Evolutionary conservation across 2,888 invertebrate species (phyloP), one percentile per base, ranked within the genome.

Genomic region (Drosophila acutilabella): DNA sequence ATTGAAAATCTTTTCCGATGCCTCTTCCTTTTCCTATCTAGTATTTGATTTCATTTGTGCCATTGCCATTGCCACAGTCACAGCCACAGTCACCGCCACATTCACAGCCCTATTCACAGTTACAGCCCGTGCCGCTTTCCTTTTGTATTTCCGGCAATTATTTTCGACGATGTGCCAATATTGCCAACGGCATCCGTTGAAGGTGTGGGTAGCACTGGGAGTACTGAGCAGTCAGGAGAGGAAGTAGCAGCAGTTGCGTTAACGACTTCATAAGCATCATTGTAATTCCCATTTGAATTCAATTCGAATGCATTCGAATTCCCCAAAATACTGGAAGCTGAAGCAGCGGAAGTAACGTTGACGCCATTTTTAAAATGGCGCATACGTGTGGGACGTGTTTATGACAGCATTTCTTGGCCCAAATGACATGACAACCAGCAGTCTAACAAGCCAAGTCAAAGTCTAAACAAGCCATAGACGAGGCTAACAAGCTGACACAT

Each of bases 141-240:
- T 74, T 88, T 85, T 89, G 89, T 89, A 81, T 85, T 84, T 85
- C 89, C 85, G 89, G 79, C 84, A 84, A 89, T 84, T 84, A 84
- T 84, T 89, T 84, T 83, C 76, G 78, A 86, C 76, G 84, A 88
- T 88, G 80, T 85, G 81, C 74, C 76, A 81, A 87, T 83, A 81
- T 71, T 58, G 72, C 60, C 33, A 74, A 61, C 67, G 52, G 56
- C 60, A 44, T 50, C 38, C 47, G 14, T 16, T 13, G 20, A 7
- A 14, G 33, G 7, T 41, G 30, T 20, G 11, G 16, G 38, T 0
- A 50, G 16, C 33, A 11, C 13, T 11, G 16, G 36, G 10, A 40
- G 13, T 4, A 30, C 8, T 8, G 11, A 40, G 40, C 6, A 30
- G 33, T 14, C 11, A 33, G 45, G 13, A n/a, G 20, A 23, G 20